Evolutionary conservation across 1,140 invertebrate genomes (phyloP), one percentile per base, ranked within the genome.

Genomic region (Cecropterus lyciades): DNA sequence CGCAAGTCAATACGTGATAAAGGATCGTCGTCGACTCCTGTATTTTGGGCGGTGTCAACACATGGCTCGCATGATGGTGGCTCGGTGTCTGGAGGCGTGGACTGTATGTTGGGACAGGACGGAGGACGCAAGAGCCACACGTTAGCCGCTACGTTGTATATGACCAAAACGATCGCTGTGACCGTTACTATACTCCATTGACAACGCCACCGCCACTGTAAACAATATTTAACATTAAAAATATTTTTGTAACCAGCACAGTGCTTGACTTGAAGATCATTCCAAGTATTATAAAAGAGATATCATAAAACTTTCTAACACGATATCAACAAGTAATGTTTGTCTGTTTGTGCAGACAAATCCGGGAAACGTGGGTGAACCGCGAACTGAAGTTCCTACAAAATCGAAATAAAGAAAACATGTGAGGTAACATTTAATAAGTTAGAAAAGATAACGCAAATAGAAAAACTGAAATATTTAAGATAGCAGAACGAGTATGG

Each of bases 81-180:
- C 11, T 84, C 81, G 11, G 68, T 62, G 6, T 80, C 71, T 1
- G 77, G 71, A 9, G 76, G 73, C 0, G 81, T 79, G 42, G 72
- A 65, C 37, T 71, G 75, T 20, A 76, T 30, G 37, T 24, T 56
- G 68, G 77, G 75, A 80, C 88, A 82, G 73, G 76, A 67, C 33
- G 71, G 72, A 10, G 76, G 80, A 68, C 94, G 95, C 51, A 96
- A 92, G 16, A 96, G 84, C 73, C 95, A 93, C 43, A 96, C 89
- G n/a, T 95, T 95, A 46, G 96, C 92, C 9, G 95, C 85, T 60
- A 96, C 94, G 73, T 96, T 96, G 84, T 95, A 96, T 11, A 95
- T 72, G 1, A 95, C 94, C 57, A 96, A 85, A 16, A 94, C 92
- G 15, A 95, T 83, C 13, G 95, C 93, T 73, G 93, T 93, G 49